Evolutionary conservation across 2,113 vertebrate species (phyloP), one percentile per base, ranked within the genome.

Genomic region (Phylloscopus trochilus): DNA sequence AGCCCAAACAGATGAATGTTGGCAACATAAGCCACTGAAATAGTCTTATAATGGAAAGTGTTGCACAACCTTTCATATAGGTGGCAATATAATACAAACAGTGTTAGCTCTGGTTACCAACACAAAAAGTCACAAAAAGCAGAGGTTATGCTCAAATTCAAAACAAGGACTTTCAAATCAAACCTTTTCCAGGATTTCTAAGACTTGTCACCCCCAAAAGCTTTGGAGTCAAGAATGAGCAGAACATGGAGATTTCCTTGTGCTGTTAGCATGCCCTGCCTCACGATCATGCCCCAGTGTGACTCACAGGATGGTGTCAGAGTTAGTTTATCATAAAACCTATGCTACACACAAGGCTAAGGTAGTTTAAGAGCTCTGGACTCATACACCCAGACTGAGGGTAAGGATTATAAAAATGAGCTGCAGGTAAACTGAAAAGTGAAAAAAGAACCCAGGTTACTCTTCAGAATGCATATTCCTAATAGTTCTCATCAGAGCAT

Each of bases 11-110:
- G 72, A 60, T 80, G 72, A 95, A 94, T 70, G 88, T 15, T 96
- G 95, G 95, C 90, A 97, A 96, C 60, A 31, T 70, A 86, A 81
- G 83, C 82, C 96, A 88, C 27, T 83, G 85, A 92, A 93, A 77
- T 5, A 80, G 46, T 75, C 93, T 90, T 95, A 93, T 70, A 96
- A 95, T 83, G 95, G 96, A 95, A 97, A 94, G 67, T 80, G 72
- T 95, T 95, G 85, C 82, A 90, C 90, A 96, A 90, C 59, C 55
- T 73, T 88, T 87, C 79, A 74, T 94, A 96, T 88, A 96, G 94
- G 93, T 90, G 90, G 95, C 68, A 93, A 94, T 81, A 74, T 41
- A 77, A 95, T 27, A 51, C 52, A 56, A 86, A 74, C 43, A 84
- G 44, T 7, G 0, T 72, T 49, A 89, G 64, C 46, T 68, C 74